These are phyloP conservation scores for Doryteuthis pealeii DNA, from an alignment of 1,140 invertebrate genomes.

Conservation along the genomic window DNA sequence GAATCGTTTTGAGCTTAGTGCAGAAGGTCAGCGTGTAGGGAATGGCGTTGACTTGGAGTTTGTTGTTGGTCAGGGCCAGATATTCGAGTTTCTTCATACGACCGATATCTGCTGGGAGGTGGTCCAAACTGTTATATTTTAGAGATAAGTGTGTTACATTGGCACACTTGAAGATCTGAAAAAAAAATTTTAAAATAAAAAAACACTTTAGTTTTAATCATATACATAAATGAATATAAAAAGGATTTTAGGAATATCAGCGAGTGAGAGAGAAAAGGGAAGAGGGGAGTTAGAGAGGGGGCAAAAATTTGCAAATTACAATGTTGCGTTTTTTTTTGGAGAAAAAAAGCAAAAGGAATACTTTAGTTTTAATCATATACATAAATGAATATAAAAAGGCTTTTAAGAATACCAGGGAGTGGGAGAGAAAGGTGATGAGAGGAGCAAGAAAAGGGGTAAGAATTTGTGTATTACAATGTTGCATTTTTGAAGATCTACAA, in stretches of 20 bases:
- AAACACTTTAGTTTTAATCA: background rate
- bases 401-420: too few relatives aligned
- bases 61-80: conserved; percentile 63
- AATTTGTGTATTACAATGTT: too few relatives aligned
- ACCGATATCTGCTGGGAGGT: conserved; percentile 62
- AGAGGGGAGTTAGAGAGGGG: too few relatives aligned
- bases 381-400: background rate
- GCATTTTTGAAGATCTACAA: too few relatives aligned
- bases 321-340: too few relatives aligned
- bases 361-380: background rate
- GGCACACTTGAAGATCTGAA: conserved; percentile 61
- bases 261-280: too few relatives aligned
- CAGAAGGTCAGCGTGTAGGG: conserved; percentile 63
- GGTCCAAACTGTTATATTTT: conserved; percentile 61
- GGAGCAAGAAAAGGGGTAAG: too few relatives aligned
- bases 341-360: too few relatives aligned
- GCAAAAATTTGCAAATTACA: too few relatives aligned
- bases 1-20: conserved; percentile 51
- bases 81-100: conserved; percentile 59
- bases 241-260: background rate
- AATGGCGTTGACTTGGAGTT: conserved; percentile 61
- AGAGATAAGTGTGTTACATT: conserved; percentile 60
- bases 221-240: background rate
- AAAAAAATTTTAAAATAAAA: conserved; percentile 12
- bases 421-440: too few relatives aligned